Evolutionary conservation across 64 coral and sea anemone species (phyloP).

Genomic region (Platygyra sinensis): DNA sequence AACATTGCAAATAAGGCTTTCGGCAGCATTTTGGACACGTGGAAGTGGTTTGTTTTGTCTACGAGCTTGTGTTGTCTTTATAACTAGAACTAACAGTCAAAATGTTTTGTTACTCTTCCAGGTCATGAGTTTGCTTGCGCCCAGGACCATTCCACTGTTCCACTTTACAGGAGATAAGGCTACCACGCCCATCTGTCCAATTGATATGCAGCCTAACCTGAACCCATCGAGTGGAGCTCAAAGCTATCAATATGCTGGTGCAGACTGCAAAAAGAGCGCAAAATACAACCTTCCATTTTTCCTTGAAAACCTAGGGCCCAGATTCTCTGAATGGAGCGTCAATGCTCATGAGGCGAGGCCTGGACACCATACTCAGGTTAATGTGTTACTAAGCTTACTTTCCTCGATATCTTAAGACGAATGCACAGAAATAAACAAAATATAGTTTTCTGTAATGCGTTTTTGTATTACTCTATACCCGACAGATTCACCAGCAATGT

Average conservation of each 20-base stretch:
- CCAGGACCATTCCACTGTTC: slow-evolving; percentile 76
- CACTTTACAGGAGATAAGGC: slow-evolving; percentile 72
- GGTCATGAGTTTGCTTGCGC: slow-evolving; percentile 85
- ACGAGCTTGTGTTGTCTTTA: neutral
- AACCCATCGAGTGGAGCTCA: slow-evolving; percentile 75
- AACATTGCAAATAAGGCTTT: no score
- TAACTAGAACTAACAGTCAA: neutral
- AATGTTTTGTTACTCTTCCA: neutral
- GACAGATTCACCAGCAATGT: no score
- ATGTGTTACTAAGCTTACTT: no score
- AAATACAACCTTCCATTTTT: slow-evolving; percentile 88
- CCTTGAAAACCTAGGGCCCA: slow-evolving; percentile 56
- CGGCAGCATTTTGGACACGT: no score
- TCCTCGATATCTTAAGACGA: no score
- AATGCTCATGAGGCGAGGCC: slow-evolving; percentile 90
- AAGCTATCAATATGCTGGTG: slow-evolving; percentile 42
- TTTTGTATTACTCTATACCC: no score
- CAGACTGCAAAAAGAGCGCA: slow-evolving; percentile 32
- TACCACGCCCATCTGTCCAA: slow-evolving; percentile 87
- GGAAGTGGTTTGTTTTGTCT: neutral
- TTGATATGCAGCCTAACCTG: slow-evolving; percentile 65
- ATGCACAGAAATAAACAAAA: no score
- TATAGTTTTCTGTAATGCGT: no score
- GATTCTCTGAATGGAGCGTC: slow-evolving; percentile 79
- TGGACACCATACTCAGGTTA: slow-evolving; percentile 92